phyloP scores from a whole-genome alignment of 2,113 vertebrate species.

The Megaleporinus macrocephalus region DNA sequence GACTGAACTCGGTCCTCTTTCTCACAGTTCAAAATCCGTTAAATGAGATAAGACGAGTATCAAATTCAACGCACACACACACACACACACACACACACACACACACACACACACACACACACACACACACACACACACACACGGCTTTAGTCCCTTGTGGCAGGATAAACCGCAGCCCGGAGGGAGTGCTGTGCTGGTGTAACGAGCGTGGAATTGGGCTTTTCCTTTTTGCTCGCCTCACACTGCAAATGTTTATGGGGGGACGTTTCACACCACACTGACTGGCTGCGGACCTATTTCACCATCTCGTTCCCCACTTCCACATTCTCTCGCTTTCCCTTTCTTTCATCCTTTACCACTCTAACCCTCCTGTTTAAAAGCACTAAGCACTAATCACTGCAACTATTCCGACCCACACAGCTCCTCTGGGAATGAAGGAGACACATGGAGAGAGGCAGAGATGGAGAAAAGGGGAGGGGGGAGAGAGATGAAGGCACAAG shows the following conservation, averaged over 20 bases:
- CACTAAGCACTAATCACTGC: constrained; percentile 50
- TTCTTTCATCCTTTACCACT: not conserved
- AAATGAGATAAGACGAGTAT: not conserved
- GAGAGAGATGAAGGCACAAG: not conserved
- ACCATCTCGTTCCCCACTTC: not conserved
- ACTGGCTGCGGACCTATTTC: not conserved
- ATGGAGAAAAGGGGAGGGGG: not conserved
- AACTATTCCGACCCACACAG: constrained; percentile 59
- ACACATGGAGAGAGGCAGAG: constrained; percentile 25
- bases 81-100: not conserved
- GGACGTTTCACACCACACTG: not conserved
- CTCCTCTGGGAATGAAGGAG: constrained; percentile 28
- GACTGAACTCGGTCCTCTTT: not conserved
- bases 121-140: not conserved
- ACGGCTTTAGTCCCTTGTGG: not conserved
- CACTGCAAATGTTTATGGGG: constrained; percentile 1
- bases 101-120: not conserved
- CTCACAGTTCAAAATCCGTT: not conserved
- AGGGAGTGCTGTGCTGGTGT: not conserved
- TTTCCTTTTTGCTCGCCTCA: not conserved
- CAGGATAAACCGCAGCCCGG: constrained; percentile 10
- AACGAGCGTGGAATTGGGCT: constrained; percentile 4
- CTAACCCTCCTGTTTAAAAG: constrained; percentile 31
- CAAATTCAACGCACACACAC: not conserved
- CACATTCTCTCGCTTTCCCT: not conserved